A percentile compares a stretch with the other conserved stretches of the same genome.
Conservation (phyloP, 2,113 vertebrate species). For the Vanacampus margaritifer region DNA sequence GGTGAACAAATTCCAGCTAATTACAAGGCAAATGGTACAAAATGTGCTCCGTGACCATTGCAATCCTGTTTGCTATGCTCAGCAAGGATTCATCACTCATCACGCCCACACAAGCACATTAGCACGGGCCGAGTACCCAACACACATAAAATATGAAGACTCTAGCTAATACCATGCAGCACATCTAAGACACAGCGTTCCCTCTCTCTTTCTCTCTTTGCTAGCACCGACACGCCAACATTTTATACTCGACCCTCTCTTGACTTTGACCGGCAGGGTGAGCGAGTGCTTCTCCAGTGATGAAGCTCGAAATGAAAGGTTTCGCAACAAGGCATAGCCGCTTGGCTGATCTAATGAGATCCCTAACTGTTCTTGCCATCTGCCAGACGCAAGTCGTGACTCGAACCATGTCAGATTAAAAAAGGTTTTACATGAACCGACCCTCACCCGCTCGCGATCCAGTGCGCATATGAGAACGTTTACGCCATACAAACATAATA, state of each 20-base stretch:
- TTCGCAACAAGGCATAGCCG: slow-evolving; percentile 69
- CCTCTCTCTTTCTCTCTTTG: slow-evolving; percentile 7
- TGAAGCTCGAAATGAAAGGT: slow-evolving; percentile 77
- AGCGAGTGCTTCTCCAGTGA: slow-evolving; percentile 56
- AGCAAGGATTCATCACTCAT: slow-evolving; percentile 60
- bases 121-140: slow-evolving; percentile 40
- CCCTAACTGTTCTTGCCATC: slow-evolving; percentile 80
- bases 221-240: slow-evolving; percentile 34
- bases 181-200: slow-evolving; percentile 7
- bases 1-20: slow-evolving; percentile 75
- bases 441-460: slow-evolving; percentile 48
- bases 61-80: slow-evolving; percentile 72
- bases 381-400: slow-evolving; percentile 76
- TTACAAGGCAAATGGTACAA: slow-evolving; percentile 69
- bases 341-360: slow-evolving; percentile 80
- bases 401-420: slow-evolving; percentile 73
- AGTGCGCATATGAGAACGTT: slow-evolving; percentile 32
- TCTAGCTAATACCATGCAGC: slow-evolving; percentile 18
- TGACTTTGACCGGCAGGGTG: slow-evolving; percentile 72
- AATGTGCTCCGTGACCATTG: slow-evolving; percentile 73
- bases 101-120: slow-evolving; percentile 58
- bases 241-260: slow-evolving; percentile 63
- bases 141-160: slow-evolving; percentile 44
- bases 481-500: neutral
- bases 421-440: slow-evolving; percentile 55